Base-by-base conservation (phyloP, 2,888 invertebrate genomes). In the Synanthedon formicaeformis region DNA sequence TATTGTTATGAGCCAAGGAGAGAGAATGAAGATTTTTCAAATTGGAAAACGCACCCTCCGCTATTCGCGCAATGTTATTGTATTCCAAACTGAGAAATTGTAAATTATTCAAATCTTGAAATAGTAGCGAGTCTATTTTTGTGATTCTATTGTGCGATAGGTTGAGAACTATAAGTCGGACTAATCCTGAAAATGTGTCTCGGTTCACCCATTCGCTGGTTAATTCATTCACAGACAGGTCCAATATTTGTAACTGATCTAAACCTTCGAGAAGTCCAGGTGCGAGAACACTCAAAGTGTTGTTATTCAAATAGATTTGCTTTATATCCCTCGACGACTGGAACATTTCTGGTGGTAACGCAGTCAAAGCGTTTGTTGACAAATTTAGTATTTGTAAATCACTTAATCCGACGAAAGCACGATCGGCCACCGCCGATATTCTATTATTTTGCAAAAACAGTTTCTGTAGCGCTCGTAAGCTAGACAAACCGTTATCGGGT, bases 131-230 rank as follows among this genome's bases (percentile, higher is more conserved):
- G 73, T 94, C 93, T 63, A 95, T 91, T 70, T 91, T 90, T 10
- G 90, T 91, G 54, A 95, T 86, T 63, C 90, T 84, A 76, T 95
- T 95, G 75, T 91, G 88, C 1, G 93, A 92, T 60, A 95, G 79
- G 77, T 94, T 93, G 56, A 95, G 85, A 54, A 93, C 90, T 54
- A 94, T 91, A 41, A 95, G 88, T 49, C 93, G 90, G 5, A 92
- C 91, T 51, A 95, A 84, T 56, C 92, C 92, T 23, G 92, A 90
- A 80, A 95, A 94, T 23, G 94, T 93, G 64, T 93, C 93, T 65
- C 92, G 89, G 63, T 92, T 93, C 51, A 94, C 91, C 92, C 93
- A 93, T 60, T 90, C 91, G 67, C 92, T 93, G n/a, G 92, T 92
- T 62, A 95, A 80, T 67, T 93, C 91, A 75, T 94, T 94, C 55